Base-by-base conservation (phyloP, 1,140 invertebrate species). In the Apis laboriosa region DNA sequence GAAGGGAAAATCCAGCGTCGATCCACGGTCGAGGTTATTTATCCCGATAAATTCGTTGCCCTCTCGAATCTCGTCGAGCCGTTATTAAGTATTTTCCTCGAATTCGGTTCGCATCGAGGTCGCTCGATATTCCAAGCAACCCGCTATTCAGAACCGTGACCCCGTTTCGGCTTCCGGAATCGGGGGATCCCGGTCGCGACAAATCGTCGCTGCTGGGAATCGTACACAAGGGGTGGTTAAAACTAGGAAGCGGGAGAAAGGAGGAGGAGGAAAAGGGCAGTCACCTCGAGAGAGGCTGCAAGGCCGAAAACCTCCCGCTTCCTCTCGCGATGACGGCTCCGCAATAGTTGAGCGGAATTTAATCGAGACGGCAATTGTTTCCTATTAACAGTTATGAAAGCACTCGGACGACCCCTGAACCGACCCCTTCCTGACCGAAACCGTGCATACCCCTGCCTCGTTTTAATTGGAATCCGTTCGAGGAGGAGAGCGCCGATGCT, bases 361-460 rank as follows among this genome's bases (percentile, higher is more conserved):
- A 84, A 89, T 88, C 87, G 76, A 86, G 55, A 78, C 70, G 61
- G 34, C 81, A 89, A 89, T 89, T 89, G 87, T 86, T 85, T 76
- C 75, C 53, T 75, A 84, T 86, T 88, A 88, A 88, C 87, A 78
- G 75, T 86, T 89, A 86, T 86, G 75, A 85, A 78, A 84, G 78
- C 49, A 53, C 43, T 74, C 76, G 67, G 63, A 64, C 77, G 83
- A 85, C 66, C 86, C 77, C 76, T 77, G 83, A 85, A 55, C 60
- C 43, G 24, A 24, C 24, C 24, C 24, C 34, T 43, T 5, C 21
- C 61, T 63, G 34, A 2, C 53, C 56, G 63, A 80, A 80, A 68
- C 53, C 73, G 17, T 76, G 51, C 67, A 53, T 53, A 55, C n/a
- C 73, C 55, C 53, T 7, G 49, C 13, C 49, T 58, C 63, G 28